phyloP scores from a whole-genome alignment of 2,113 vertebrate genomes.

The Semnornis frantzii region DNA sequence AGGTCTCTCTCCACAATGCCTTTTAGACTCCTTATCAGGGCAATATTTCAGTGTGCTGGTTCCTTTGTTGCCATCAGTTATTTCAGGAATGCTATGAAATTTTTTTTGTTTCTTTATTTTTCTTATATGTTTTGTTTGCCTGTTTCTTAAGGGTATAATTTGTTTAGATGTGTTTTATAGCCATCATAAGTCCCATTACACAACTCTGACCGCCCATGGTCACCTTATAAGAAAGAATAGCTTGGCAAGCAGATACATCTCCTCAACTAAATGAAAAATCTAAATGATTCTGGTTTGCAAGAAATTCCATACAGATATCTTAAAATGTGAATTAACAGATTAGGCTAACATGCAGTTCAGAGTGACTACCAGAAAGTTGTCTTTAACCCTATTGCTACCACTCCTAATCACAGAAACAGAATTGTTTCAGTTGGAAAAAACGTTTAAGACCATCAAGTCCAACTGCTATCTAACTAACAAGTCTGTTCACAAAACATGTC shows the following conservation, averaged over 20 bases:
- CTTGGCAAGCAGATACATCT: conserved; percentile 8
- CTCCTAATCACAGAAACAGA: not conserved
- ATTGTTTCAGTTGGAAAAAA: too few species aligned
- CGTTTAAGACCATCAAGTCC: too few species aligned
- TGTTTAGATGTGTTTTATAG: conserved; percentile 30
- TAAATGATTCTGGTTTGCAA: not conserved
- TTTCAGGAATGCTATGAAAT: conserved; percentile 36
- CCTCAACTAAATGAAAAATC: conserved; percentile 8
- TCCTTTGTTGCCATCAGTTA: conserved; percentile 29
- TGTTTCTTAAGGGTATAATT: not conserved
- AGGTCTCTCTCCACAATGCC: not conserved
- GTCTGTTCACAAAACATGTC: too few species aligned
- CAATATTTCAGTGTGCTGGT: not conserved
- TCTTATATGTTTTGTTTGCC: not conserved
- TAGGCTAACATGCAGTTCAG: not conserved
- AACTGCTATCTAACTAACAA: too few species aligned
- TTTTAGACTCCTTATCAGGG: conserved; percentile 8
- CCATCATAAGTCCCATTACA: not conserved
- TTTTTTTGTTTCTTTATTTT: conserved; percentile 21
- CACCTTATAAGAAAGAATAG: conserved; percentile 17
- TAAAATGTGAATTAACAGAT: not conserved
- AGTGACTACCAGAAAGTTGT: not conserved
- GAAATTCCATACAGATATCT: not conserved
- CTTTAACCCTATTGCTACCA: not conserved
- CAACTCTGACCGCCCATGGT: not conserved